These are phyloP conservation scores for Drosophila siamana DNA, from an alignment of 2,888 invertebrate species.

Conservation along the genomic window DNA sequence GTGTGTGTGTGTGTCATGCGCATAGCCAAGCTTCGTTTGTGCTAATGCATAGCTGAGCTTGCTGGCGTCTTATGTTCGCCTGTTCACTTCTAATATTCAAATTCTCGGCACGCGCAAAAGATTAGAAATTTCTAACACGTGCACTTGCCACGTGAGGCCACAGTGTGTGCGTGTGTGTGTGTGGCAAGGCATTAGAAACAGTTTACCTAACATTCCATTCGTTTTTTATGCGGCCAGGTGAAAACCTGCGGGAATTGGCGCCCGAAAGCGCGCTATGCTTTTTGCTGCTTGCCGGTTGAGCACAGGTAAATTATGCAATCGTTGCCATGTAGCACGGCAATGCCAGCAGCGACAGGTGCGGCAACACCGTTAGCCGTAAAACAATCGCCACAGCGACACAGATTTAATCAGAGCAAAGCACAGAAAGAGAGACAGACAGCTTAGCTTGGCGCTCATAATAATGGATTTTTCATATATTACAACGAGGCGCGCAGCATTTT, in stretches of 20 bases:
- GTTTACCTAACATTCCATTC: constrained; percentile 41
- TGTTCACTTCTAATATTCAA: constrained; percentile 84
- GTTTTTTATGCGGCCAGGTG: constrained; percentile 21
- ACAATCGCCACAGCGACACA: too few species aligned
- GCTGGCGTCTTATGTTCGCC: constrained; percentile 67
- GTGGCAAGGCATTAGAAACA: constrained; percentile 34
- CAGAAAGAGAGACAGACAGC: constrained; percentile 1
- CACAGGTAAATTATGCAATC: constrained; percentile 85
- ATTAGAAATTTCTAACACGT: constrained; percentile 81
- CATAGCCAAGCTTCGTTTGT: constrained; percentile 63
- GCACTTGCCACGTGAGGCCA: background rate
- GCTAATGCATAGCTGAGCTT: constrained; percentile 76
- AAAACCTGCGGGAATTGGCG: constrained; percentile 65
- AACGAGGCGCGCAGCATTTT: constrained; percentile 77
- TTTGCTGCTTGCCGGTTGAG: constrained; percentile 82
- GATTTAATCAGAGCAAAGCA: background rate
- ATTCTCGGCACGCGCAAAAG: constrained; percentile 82
- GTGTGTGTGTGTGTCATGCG: constrained; percentile 56
- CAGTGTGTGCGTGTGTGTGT: background rate
- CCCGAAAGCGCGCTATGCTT: constrained; percentile 48
- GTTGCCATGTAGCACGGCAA: constrained; percentile 69
- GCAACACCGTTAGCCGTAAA: constrained; percentile 12
- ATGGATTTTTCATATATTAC: constrained; percentile 78
- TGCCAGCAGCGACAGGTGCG: constrained; percentile 69
- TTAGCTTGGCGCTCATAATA: constrained; percentile 81